A percentile compares a stretch with the other conserved stretches of the same genome.
phyloP scores from a whole-genome alignment of 53 echinoderm and acorn worm genomes.

The Pentamera pediparva region DNA sequence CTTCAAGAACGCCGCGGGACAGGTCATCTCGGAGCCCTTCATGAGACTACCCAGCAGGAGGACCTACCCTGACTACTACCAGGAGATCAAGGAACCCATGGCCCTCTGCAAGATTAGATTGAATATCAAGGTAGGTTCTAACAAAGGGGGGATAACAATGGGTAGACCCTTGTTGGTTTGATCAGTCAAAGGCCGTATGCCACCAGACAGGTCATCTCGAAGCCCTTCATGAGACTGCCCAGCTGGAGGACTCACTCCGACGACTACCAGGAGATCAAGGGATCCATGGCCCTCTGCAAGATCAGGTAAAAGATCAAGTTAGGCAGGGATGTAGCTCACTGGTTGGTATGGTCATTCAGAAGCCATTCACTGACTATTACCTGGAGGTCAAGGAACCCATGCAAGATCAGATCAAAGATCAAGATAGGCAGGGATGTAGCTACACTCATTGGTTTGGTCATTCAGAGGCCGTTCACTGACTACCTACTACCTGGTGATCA shows the following conservation, averaged over 20 bases:
- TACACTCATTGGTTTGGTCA: too few relatives aligned
- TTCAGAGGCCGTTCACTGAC: too few relatives aligned
- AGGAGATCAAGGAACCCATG: slow-evolving; percentile 88
- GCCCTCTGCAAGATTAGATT: slow-evolving; percentile 84
- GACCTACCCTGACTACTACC: slow-evolving; percentile 91
- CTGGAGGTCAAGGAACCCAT: too few relatives aligned
- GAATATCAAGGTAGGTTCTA: slow-evolving; percentile 73
- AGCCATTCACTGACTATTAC: too few relatives aligned
- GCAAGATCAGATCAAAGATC: too few relatives aligned
- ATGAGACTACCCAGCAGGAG: slow-evolving; percentile 84
- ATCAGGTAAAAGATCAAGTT: slow-evolving; percentile 93
- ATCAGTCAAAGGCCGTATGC: too few relatives aligned
- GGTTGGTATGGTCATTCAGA: too few relatives aligned
- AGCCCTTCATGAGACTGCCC: slow-evolving; percentile 93
- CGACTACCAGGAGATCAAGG: slow-evolving; percentile 89
- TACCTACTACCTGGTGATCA: slow-evolving; percentile 92
- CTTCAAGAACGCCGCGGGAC: slow-evolving; percentile 69
- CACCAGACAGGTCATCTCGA: slow-evolving; percentile 68
- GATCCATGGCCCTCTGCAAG: slow-evolving; percentile 83
- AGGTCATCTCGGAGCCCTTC: slow-evolving; percentile 87
- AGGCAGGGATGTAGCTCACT: not conserved
- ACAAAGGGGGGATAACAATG: too few relatives aligned
- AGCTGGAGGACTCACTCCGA: slow-evolving; percentile 83
- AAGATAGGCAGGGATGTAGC: too few relatives aligned
- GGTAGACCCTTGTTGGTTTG: too few relatives aligned